Evolutionary conservation across 30 jellyfish, hydroid and myxozoan species (phyloP).

Genomic region (Turritopsis dohrnii): DNA sequence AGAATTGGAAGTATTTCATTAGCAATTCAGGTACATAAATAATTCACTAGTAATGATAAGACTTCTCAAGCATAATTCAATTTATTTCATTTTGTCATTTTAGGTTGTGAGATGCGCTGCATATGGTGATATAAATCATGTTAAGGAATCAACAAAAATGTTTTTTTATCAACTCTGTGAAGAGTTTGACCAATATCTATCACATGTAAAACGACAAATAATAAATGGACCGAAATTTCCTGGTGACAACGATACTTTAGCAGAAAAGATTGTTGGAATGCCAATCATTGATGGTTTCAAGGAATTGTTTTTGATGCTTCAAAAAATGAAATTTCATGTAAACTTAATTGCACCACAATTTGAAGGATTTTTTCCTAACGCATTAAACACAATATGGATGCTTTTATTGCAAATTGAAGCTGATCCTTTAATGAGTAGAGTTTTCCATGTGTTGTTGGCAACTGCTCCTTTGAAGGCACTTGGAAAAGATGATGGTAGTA

Average conservation of each 20-base stretch:
- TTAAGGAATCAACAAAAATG: constrained; percentile 35
- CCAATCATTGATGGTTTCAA: constrained; percentile 27
- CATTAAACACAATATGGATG: neutral
- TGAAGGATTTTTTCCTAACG: neutral
- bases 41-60: neutral
- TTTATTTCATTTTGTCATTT: neutral
- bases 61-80: neutral
- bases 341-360: no score
- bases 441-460: constrained; percentile 66
- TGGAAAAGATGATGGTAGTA: constrained; percentile 48
- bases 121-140: constrained; percentile 47
- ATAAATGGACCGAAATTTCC: constrained; percentile 4
- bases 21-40: constrained; percentile 61
- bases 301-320: constrained; percentile 18
- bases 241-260: constrained; percentile 19
- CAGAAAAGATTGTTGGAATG: constrained; percentile 8
- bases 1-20: constrained; percentile 43
- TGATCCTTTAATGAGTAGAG: constrained; percentile 38
- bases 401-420: constrained; percentile 15
- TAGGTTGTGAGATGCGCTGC: constrained; percentile 48
- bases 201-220: neutral
- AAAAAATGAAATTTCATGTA: constrained; percentile 30
- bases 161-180: constrained; percentile 25
- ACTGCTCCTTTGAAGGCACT: constrained; percentile 52
- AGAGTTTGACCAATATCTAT: constrained; percentile 9